phyloP scores from a whole-genome alignment of 2,113 vertebrate genomes.

The Salvelinus alpinus region DNA sequence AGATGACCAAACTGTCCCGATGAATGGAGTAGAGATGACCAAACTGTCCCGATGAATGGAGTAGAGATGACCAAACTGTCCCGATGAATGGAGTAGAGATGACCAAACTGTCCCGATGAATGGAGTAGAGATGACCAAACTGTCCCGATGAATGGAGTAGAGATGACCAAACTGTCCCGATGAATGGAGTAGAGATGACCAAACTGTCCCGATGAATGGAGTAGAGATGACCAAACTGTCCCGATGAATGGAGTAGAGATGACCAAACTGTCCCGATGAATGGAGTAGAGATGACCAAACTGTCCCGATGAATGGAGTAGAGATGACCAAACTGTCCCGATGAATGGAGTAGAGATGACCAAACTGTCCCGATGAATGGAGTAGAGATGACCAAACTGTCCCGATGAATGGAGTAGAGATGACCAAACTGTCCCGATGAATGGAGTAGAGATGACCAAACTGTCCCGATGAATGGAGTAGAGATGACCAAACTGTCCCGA shows the following conservation, averaged over 20 bases:
- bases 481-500: constrained; percentile 37
- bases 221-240: constrained; percentile 32
- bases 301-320: constrained; percentile 42
- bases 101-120: constrained; percentile 41
- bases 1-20: constrained; percentile 37
- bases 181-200: constrained; percentile 41
- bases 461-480: constrained; percentile 41
- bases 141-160: constrained; percentile 7
- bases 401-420: constrained; percentile 46
- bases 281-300: constrained; percentile 32
- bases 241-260: constrained; percentile 45
- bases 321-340: constrained; percentile 37
- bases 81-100: constrained; percentile 46
- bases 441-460: constrained; percentile 32
- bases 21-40: constrained; percentile 41
- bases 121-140: constrained; percentile 32
- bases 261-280: constrained; percentile 41
- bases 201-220: constrained; percentile 39
- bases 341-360: constrained; percentile 41
- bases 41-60: constrained; percentile 39
- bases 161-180: constrained; percentile 36
- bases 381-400: constrained; percentile 32
- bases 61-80: constrained; percentile 32
- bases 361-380: constrained; percentile 39
- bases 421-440: constrained; percentile 40